These are phyloP conservation scores for Hemicentrotus pulcherrimus DNA, from an alignment of 35 echinoderm and acorn worm species.

Conservation along the genomic window DNA sequence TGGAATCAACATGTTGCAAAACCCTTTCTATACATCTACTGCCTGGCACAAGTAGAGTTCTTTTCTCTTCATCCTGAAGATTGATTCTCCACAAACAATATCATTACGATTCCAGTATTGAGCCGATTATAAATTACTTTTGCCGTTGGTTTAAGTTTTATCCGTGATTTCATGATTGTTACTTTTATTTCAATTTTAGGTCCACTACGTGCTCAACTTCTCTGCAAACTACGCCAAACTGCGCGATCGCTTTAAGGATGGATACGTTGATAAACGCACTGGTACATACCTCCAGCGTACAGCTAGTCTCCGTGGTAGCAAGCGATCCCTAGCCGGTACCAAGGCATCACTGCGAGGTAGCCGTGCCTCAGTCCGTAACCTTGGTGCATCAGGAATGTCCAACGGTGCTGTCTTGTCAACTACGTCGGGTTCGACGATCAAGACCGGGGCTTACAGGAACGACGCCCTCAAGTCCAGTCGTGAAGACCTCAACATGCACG, in stretches of 20 bases:
- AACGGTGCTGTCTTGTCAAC: neutral
- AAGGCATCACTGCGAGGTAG: constrained; percentile 54
- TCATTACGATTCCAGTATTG: too few relatives aligned
- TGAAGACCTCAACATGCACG: constrained; percentile 34
- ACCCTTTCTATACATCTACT: too few relatives aligned
- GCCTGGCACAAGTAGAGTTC: too few relatives aligned
- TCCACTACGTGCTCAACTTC: constrained; percentile 80
- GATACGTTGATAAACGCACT: constrained; percentile 70
- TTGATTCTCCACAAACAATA: too few relatives aligned
- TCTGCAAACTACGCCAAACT: constrained; percentile 91
- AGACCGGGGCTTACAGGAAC: neutral
- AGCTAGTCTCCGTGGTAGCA: constrained; percentile 56
- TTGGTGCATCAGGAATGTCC: neutral
- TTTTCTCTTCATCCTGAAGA: too few relatives aligned
- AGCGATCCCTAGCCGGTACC: constrained; percentile 41
- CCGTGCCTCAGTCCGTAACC: constrained; percentile 56
- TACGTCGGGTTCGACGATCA: neutral
- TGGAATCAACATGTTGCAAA: too few relatives aligned
- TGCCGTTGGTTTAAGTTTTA: neutral
- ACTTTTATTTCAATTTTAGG: constrained; percentile 49
- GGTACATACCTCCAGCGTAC: constrained; percentile 74
- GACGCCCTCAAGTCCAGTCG: constrained; percentile 36
- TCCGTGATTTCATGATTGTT: neutral
- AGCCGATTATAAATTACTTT: too few relatives aligned
- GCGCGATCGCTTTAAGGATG: constrained; percentile 83